phyloP scores from a whole-genome alignment of 2,797 vertebrate species.

The Megaceryle alcyon region DNA sequence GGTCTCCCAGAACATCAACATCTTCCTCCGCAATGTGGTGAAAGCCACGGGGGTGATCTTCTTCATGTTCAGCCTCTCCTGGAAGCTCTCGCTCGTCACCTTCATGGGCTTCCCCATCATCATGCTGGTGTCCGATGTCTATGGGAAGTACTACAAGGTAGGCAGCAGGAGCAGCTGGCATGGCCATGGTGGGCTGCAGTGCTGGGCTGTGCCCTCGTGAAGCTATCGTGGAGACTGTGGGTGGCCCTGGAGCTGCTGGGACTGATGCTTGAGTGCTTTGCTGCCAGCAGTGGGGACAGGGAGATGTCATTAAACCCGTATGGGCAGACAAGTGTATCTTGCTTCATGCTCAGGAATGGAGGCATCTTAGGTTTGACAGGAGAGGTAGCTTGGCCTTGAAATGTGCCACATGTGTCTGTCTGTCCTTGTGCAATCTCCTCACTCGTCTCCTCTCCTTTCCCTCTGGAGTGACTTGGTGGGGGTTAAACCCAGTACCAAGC shows the following conservation, averaged over 20 bases:
- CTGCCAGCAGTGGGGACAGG: not conserved
- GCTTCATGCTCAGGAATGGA: not conserved
- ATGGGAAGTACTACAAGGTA: constrained; percentile 96
- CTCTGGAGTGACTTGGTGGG: not conserved
- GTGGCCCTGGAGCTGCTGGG: not conserved
- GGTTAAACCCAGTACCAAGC: not conserved
- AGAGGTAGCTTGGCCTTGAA: not conserved
- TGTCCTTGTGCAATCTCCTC: not conserved
- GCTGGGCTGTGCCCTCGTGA: not conserved
- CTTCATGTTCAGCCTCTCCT: constrained; percentile 95
- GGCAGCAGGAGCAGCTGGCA: not conserved
- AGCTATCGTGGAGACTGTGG: not conserved
- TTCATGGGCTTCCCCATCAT: constrained; percentile 96
- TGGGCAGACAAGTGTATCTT: not conserved
- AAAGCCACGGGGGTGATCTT: constrained; percentile 87
- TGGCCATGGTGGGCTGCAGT: accelerated
- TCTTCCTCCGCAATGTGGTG: constrained; percentile 89
- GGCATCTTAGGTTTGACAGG: not conserved
- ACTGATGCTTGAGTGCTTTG: not conserved
- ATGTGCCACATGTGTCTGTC: not conserved
- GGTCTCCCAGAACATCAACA: constrained; percentile 92
- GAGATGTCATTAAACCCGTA: not conserved
- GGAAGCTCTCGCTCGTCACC: constrained; percentile 92
- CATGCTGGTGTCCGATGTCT: constrained; percentile 87
- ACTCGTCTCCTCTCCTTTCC: not conserved